Evolutionary conservation across 2,797 vertebrate species (phyloP), one percentile per base, ranked within the genome.

Genomic region (Hipposideros larvatus): DNA sequence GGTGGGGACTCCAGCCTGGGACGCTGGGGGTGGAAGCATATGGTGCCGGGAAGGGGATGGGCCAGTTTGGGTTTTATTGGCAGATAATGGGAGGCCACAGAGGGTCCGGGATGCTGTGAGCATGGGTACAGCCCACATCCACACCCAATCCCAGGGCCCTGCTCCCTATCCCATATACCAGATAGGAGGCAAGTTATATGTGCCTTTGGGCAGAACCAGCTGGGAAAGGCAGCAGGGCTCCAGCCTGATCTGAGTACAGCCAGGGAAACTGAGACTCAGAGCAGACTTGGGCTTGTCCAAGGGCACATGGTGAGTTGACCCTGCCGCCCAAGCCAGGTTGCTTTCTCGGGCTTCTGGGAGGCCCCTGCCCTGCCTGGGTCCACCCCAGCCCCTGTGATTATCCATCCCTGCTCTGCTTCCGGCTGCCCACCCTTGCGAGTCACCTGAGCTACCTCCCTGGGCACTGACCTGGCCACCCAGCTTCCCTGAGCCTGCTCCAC

Each of bases 31-130:
- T 16, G 14, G 21, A 5, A 19, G 71, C 21, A n/a, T 2, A 21
- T 0, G 3, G 53, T 18, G 61, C 22, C 11, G 55, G 6, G 0
- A 4, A 48, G n/a, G 31, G 34, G 21, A 16, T 14, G 37, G 51
- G 46, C 34, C 14, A 4, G 43, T 41, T 3, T 7, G 31, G 24
- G 51, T 19, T 22, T 74, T 16, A 15, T 21, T 11, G 14, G 10
- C 0, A 4, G 79, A 48, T 34, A 5, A 71, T 26, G 43, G 34
- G 65, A 63, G 34, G 43, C 53, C 7, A 6, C 34, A 2, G 84
- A 51, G 19, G 18, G 16, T 43, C 7, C 22, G 37, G 28, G 26
- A 21, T 0, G 16, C 21, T 11, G 18, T 24, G 37, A 19, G 31
- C n/a, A 11, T 48, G 48, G 5, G 0, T 28, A 41, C 11, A 46